Percentiles rank a stretch among this genome's conserved stretches.
Evolutionary conservation across 2,797 vertebrate genomes (phyloP).

Genomic region (Oryzias sinensis): DNA sequence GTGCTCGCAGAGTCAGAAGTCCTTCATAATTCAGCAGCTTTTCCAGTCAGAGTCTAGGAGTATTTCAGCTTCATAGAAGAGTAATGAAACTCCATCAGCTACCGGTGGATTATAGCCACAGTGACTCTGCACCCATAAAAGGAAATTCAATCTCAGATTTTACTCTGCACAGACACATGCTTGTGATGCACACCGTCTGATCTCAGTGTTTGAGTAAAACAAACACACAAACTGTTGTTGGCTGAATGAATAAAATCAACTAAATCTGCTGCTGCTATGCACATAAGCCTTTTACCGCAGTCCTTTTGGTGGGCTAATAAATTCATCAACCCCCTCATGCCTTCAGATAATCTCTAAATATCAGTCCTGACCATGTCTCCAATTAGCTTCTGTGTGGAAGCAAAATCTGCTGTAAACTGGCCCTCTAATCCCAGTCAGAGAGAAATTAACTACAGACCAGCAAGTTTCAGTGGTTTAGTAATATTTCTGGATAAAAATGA

Average conservation of each 20-base stretch:
- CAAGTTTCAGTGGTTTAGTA: neutral
- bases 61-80: too few species aligned
- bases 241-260: neutral
- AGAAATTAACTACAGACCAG: neutral
- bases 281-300: neutral
- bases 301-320: slow-evolving; percentile 6
- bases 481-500: neutral
- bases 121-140: too few species aligned
- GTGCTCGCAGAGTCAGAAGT: too few species aligned
- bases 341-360: slow-evolving; percentile 29
- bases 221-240: neutral
- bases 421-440: slow-evolving; percentile 14
- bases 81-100: too few species aligned
- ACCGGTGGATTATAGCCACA: too few species aligned
- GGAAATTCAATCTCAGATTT: too few species aligned
- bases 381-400: slow-evolving; percentile 15
- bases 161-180: too few species aligned
- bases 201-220: too few species aligned
- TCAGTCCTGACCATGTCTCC: slow-evolving; percentile 21
- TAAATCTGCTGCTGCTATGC: neutral
- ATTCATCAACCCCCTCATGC: slow-evolving; percentile 23
- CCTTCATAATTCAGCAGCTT: too few species aligned
- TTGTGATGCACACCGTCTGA: too few species aligned
- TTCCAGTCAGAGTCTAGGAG: too few species aligned
- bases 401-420: slow-evolving; percentile 20